Base-by-base conservation (phyloP, 2,797 vertebrate genomes). In the Lacerta agilis region DNA sequence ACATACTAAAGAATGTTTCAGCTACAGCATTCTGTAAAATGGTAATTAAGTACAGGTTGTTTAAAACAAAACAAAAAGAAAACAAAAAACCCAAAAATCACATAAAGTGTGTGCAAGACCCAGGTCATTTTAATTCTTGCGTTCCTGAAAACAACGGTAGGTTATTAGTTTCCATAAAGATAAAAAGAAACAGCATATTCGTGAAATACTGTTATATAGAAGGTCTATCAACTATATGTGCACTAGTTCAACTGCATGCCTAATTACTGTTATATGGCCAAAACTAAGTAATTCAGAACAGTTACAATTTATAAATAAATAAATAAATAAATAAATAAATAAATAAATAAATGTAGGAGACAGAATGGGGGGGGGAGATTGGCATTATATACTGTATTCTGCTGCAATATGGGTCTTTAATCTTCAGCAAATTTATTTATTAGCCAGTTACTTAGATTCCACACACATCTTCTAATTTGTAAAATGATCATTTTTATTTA, bases 401-500 rank as follows among this genome's bases (percentile, higher is more conserved):
- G 79, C 69, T 41, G 72, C 79, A 86, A 87, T 81, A 0, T 38
- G 20, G 58, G 8, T 61, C 72, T 83, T 84, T 66, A 4, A 7
- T 92, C 80, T 87, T 66, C 79, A 29, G 27, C 1, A 41, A 71
- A 73, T 58, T 23, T 15, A 87, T 73, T 87, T 69, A 13, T 38
- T 64, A 5, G 25, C 67, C 82, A 77, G 33, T 64, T 43, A 77
- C 17, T 15, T 38, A 66, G 61, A 2, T 79, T 77, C 36, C 66
- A 1, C 17, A 1, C 76, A 80, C 1, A 1, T 66, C 10, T 85
- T 7, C 43, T 85, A 8, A 36, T 83, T 1, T 67, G 6, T n/a
- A 27, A 89, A 83, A 88, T 87, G 10, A 6, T 17, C 23, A 75
- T 88, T 79, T 80, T 49, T 72, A 41, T 11, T 81, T 81, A 61